These are phyloP conservation scores for Camponotus fellah DNA, from an alignment of 2,888 invertebrate species.

Conservation along the genomic window DNA sequence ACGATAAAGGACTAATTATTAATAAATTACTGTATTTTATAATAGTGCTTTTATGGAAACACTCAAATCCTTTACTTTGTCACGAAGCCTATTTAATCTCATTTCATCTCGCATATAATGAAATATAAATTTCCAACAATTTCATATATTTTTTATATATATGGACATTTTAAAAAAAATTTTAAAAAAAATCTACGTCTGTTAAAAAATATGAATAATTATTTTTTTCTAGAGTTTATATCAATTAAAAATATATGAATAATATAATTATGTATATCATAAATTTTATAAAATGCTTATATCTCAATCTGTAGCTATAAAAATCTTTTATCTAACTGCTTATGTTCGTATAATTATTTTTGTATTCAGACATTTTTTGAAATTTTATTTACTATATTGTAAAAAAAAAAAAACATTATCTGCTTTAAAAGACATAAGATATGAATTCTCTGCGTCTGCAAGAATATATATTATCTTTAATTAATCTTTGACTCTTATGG, in stretches of 20 bases:
- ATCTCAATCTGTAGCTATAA: not conserved
- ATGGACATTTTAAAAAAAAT: not conserved
- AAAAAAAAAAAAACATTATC: not conserved
- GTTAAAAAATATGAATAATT: not conserved
- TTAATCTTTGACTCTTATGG: not conserved
- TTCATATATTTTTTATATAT: not conserved
- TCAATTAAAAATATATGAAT: not conserved
- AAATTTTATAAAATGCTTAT: not conserved
- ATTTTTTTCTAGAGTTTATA: not conserved
- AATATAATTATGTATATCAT: not conserved
- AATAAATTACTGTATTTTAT: slow-evolving; percentile 83
- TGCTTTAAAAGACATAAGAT: not conserved
- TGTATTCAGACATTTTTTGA: not conserved
- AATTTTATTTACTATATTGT: not conserved
- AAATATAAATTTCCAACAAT: not conserved
- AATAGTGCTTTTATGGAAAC: slow-evolving; percentile 69
- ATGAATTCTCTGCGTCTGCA: not conserved
- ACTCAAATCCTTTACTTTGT: not conserved
- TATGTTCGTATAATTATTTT: not conserved
- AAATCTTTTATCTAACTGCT: not conserved
- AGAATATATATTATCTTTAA: not conserved
- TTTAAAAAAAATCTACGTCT: not conserved
- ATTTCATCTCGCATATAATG: not conserved
- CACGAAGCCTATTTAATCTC: not conserved
- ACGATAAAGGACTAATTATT: slow-evolving; percentile 78